phyloP scores from a whole-genome alignment of 2,797 vertebrate species.

The Gouania willdenowi region DNA sequence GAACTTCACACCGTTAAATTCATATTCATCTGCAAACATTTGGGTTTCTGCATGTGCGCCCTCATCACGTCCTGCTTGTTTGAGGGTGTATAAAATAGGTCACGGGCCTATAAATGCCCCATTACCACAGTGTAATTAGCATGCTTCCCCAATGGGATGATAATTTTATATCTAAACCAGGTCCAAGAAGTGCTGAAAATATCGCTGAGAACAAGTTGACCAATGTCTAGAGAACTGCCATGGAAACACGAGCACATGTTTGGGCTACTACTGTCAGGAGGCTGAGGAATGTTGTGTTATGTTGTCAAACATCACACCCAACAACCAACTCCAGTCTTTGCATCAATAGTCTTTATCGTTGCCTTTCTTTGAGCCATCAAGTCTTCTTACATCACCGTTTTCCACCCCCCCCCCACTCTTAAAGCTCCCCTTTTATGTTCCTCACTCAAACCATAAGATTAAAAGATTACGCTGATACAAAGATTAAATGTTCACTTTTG shows the following conservation, averaged over 20 bases:
- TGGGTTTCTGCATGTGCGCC: background rate
- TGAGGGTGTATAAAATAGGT: conserved; percentile 48
- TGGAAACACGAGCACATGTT: conserved; percentile 42
- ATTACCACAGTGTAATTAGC: conserved; percentile 50
- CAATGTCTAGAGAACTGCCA: conserved; percentile 1
- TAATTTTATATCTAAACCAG: conserved; percentile 50
- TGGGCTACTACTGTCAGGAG: conserved; percentile 50
- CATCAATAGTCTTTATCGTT: background rate
- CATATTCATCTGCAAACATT: background rate
- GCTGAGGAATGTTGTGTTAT: conserved; percentile 65
- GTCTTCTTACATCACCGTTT: conserved; percentile 7
- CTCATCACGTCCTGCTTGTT: conserved; percentile 2
- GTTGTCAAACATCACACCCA: conserved; percentile 63
- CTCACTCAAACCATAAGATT: background rate
- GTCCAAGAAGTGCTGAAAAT: conserved; percentile 57
- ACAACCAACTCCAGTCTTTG: conserved; percentile 22
- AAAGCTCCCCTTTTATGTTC: too few relatives aligned
- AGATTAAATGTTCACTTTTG: too few relatives aligned
- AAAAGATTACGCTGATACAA: too few relatives aligned
- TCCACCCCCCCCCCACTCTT: too few relatives aligned
- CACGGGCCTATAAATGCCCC: conserved; percentile 39
- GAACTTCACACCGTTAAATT: too few relatives aligned
- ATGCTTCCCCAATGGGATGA: conserved; percentile 39
- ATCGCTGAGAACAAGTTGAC: conserved; percentile 28
- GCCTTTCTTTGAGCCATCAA: background rate